Conservation (phyloP, 2,797 vertebrate species). For the Silurus aristotelis region DNA sequence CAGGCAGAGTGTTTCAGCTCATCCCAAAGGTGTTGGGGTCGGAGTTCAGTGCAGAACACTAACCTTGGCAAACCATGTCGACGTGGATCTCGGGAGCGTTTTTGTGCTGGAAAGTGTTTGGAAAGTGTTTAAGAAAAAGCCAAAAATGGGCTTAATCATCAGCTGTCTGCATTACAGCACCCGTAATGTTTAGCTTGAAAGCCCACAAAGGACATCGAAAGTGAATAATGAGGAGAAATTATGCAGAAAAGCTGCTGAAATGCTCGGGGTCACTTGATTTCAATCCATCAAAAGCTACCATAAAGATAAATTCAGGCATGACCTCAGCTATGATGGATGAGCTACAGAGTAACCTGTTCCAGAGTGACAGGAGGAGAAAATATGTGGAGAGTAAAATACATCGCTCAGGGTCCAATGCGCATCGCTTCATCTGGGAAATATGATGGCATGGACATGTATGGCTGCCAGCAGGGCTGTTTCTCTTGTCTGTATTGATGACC, state of each 20-base stretch:
- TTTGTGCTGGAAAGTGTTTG: background rate
- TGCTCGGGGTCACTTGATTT: background rate
- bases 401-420: slow-evolving; percentile 1
- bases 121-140: background rate
- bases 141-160: background rate
- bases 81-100: background rate
- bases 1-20: background rate
- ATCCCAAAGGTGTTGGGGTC: background rate
- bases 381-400: slow-evolving; percentile 11
- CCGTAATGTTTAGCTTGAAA: background rate
- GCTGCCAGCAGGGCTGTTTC: background rate
- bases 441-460: background rate
- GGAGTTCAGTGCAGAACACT: background rate
- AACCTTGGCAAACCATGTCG: background rate
- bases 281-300: background rate
- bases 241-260: background rate
- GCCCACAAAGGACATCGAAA: background rate
- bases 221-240: background rate
- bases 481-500: background rate
- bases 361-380: slow-evolving; percentile 3
- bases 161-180: background rate
- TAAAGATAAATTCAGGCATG: slow-evolving; percentile 18
- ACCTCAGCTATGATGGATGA: background rate
- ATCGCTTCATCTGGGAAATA: slow-evolving; percentile 14
- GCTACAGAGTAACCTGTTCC: background rate